Conservation (phyloP, 2,888 invertebrate genomes). For the Macropis europaea region DNA sequence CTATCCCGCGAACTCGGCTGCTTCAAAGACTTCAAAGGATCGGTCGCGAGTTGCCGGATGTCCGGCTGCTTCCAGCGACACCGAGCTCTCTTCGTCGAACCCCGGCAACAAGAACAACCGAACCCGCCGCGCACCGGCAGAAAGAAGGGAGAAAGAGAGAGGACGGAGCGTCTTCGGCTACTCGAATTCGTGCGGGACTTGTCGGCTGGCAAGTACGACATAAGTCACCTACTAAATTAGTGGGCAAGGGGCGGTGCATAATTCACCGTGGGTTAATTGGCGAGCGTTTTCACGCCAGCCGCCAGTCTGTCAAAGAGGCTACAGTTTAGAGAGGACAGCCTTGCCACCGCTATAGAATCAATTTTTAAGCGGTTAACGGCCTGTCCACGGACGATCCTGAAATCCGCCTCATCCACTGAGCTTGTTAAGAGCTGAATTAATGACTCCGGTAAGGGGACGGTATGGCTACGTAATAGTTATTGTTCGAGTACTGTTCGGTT, state of each 20-base stretch:
- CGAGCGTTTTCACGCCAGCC: constrained; percentile 78
- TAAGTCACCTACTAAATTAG: constrained; percentile 79
- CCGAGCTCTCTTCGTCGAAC: constrained; percentile 35
- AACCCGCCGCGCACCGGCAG: constrained; percentile 1
- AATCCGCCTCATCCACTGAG: constrained; percentile 22
- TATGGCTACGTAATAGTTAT: constrained; percentile 30
- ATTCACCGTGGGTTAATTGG: constrained; percentile 79
- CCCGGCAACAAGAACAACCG: constrained; percentile 26
- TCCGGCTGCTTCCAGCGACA: constrained; percentile 69
- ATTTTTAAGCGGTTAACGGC: constrained; percentile 47
- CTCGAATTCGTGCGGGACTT: constrained; percentile 69
- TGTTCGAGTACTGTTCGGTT: constrained; percentile 14
- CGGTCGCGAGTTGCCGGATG: constrained; percentile 69
- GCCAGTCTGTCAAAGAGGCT: constrained; percentile 76
- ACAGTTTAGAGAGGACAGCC: constrained; percentile 63
- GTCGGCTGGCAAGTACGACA: constrained; percentile 75
- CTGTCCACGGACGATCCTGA: constrained; percentile 12
- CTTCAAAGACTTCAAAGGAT: constrained; percentile 74
- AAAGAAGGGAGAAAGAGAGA: constrained; percentile 4
- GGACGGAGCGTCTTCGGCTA: constrained; percentile 39
- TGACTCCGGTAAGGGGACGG: constrained; percentile 7
- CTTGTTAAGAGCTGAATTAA: constrained; percentile 36
- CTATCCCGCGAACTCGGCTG: constrained; percentile 68
- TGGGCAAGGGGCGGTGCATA: constrained; percentile 74
- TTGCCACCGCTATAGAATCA: constrained; percentile 29